Evolutionary conservation across 2,888 invertebrate species (phyloP), one percentile per base, ranked within the genome.

Genomic region (Nasonia oneida): DNA sequence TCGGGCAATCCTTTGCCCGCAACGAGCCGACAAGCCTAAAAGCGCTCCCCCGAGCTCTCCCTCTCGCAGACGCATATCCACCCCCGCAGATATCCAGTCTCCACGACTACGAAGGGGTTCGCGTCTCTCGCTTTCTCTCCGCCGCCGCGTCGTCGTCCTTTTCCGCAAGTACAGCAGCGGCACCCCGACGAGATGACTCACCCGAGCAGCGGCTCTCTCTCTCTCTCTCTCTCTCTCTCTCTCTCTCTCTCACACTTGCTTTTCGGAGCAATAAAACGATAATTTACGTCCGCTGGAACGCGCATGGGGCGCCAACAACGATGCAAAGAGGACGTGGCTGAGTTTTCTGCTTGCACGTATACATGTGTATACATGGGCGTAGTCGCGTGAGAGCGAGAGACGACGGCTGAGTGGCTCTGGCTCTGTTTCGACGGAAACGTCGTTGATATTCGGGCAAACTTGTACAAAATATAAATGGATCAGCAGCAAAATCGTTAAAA

Each of bases 241-340:
- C 4, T 37, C 37, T 37, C 37, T 37, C 37, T 37, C 4, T 37
- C 37, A 4, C 37, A 18, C n/a, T 50, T 37, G 57, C 37, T 57
- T 76, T 76, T 76, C 57, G 57, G 76, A 57, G 39, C 47, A 42
- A 67, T 70, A 79, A 70, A 79, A 42, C 50, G 79, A 79, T 79
- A 79, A 79, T 79, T 79, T 79, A 70, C 76, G 76, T 37, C 53
- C 73, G 73, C 12, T 42, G 47, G 39, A 15, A 15, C 57, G 53
- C 33, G 50, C 47, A 47, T 8, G 14, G 53, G 42, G 47, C 47
- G 47, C 57, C 29, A 23, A 5, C 14, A 50, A 47, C 29, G 74
- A 74, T 15, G 23, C 47, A 47, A 29, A 50, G 23, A 50, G 29
- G 74, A 47, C 47, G 18, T 23, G 74, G n/a, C 50, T 23, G 57